These are phyloP conservation scores for Pseudomyrmex flavicornis DNA, from an alignment of 1,140 invertebrate genomes.

Conservation along the genomic window DNA sequence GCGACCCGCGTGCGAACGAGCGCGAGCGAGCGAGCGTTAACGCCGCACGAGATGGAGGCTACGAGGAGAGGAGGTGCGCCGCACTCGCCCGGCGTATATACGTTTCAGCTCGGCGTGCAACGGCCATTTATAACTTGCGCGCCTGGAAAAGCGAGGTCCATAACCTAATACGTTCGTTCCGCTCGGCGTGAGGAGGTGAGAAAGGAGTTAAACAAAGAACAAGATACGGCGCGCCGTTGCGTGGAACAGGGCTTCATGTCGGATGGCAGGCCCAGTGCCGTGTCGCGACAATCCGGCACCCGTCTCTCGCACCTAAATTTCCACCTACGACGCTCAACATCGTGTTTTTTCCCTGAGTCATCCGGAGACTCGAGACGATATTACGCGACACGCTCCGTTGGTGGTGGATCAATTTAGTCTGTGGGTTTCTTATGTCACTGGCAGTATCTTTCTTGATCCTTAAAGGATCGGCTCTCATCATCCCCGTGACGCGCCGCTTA, in stretches of 20 bases:
- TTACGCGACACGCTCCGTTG: too few species aligned
- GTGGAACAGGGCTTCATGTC: constrained; percentile 55
- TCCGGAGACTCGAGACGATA: too few species aligned
- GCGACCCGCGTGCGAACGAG: not conserved
- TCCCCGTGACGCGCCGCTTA: too few species aligned
- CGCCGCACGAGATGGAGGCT: constrained; percentile 59
- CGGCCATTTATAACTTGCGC: constrained; percentile 77
- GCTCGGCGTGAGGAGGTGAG: constrained; percentile 67
- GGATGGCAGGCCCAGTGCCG: constrained; percentile 57
- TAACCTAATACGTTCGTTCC: constrained; percentile 76
- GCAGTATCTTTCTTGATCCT: too few species aligned
- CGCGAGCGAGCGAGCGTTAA: not conserved
- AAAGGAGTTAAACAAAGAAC: constrained; percentile 75
- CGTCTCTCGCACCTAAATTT: not conserved
- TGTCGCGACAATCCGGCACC: constrained; percentile 65
- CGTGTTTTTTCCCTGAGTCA: too few species aligned
- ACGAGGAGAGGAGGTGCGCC: constrained; percentile 14
- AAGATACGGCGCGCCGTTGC: constrained; percentile 65
- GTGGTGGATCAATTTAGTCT: too few species aligned
- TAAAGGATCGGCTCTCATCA: too few species aligned
- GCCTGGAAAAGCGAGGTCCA: constrained; percentile 76
- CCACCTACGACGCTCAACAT: not conserved
- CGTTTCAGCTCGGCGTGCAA: constrained; percentile 74
- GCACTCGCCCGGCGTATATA: constrained; percentile 64
- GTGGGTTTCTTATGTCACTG: too few species aligned